phyloP scores from a whole-genome alignment of 2,888 invertebrate species.

The Aporophyla nigra region DNA sequence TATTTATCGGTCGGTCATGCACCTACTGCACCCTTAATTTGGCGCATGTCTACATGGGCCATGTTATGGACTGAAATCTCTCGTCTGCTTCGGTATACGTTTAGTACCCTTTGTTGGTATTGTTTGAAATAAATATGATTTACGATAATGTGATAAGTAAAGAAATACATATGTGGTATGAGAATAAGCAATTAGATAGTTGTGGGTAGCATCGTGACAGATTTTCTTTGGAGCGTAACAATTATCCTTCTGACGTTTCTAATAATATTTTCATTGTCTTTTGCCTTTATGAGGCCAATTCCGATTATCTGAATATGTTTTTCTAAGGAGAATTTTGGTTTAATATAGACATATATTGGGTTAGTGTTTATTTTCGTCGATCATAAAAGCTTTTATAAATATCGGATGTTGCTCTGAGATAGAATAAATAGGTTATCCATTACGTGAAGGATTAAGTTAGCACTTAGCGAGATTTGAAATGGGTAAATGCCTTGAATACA shows the following conservation, averaged over 20 bases:
- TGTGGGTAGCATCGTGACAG: constrained; percentile 25
- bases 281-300: constrained; percentile 29
- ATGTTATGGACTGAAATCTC: not conserved
- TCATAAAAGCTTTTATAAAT: not conserved
- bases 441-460: not conserved
- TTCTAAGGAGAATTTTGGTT: constrained; percentile 8
- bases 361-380: constrained; percentile 6
- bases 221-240: constrained; percentile 36
- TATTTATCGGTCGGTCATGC: not conserved
- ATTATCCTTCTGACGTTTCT: constrained; percentile 37
- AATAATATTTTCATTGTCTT: constrained; percentile 65
- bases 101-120: not conserved
- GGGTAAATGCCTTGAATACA: not conserved
- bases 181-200: constrained; percentile 38
- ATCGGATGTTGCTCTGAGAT: not conserved
- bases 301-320: constrained; percentile 28
- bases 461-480: not conserved
- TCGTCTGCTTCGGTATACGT: too few species aligned
- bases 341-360: constrained; percentile 11
- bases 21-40: not conserved
- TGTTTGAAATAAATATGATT: not conserved
- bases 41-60: too few species aligned
- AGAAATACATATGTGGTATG: constrained; percentile 30
- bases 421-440: not conserved
- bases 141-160: not conserved